Conservation (phyloP, 2,113 vertebrate genomes). For the Meles meles region DNA sequence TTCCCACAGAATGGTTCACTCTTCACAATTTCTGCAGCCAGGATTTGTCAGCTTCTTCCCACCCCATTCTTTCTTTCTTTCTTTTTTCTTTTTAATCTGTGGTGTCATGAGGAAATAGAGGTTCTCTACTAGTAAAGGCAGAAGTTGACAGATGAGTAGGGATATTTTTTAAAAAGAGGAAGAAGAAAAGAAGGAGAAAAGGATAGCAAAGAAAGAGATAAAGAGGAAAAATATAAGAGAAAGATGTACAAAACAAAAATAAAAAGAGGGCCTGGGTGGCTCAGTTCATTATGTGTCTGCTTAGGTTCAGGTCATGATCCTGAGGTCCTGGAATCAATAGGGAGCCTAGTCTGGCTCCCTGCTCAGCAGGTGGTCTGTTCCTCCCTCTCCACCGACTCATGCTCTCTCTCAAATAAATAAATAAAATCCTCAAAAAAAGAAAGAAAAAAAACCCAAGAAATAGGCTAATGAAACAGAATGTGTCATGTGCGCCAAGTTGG, state of each 20-base stretch:
- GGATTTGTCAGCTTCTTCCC: neutral
- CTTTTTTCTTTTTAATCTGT: neutral
- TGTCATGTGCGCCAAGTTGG: neutral
- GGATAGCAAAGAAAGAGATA: neutral
- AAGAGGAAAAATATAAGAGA: neutral
- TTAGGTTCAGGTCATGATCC: too few species aligned
- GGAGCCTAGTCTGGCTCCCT: too few species aligned
- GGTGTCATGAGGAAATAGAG: neutral
- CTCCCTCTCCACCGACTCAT: too few species aligned
- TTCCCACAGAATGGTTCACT: neutral
- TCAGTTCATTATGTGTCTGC: too few species aligned
- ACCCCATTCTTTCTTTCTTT: neutral
- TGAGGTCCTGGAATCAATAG: too few species aligned
- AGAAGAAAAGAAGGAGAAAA: neutral
- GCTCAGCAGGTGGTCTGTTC: too few species aligned
- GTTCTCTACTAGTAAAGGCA: neutral
- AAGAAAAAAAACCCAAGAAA: neutral
- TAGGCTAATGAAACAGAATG: neutral
- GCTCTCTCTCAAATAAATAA: too few species aligned
- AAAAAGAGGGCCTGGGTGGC: neutral
- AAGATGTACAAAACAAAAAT: neutral
- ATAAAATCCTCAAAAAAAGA: too few species aligned
- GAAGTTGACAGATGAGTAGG: neutral
- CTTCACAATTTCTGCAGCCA: neutral
- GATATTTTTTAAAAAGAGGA: neutral